Percentiles rank a stretch among this genome's conserved stretches.
Evolutionary conservation across 2,888 invertebrate genomes (phyloP).

Genomic region (Eilema caniola): DNA sequence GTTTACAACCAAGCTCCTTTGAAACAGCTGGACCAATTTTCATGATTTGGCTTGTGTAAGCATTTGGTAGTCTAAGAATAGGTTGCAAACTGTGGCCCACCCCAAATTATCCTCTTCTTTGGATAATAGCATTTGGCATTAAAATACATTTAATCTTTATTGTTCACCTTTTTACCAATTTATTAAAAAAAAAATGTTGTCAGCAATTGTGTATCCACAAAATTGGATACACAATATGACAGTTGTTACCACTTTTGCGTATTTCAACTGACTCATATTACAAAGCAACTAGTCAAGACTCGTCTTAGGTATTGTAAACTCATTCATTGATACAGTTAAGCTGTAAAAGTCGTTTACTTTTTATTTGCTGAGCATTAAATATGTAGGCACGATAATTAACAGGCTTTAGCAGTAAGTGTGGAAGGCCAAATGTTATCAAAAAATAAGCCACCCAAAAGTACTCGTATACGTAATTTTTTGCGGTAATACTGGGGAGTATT

Average conservation of each 20-base stretch:
- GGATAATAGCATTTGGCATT: too few species aligned
- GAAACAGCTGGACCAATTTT: too few species aligned
- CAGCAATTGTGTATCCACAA: not conserved
- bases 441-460: not conserved
- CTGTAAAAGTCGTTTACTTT: not conserved
- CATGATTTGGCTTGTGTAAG: too few species aligned
- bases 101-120: too few species aligned
- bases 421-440: slow-evolving; percentile 10
- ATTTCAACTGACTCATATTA: not conserved
- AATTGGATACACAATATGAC: not conserved
- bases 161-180: too few species aligned
- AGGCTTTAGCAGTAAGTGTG: not conserved
- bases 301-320: not conserved
- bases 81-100: too few species aligned
- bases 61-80: too few species aligned
- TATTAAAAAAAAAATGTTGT: too few species aligned
- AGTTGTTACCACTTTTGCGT: not conserved
- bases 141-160: too few species aligned
- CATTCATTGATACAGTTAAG: slow-evolving; percentile 1
- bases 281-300: not conserved
- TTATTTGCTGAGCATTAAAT: slow-evolving; percentile 2
- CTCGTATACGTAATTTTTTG: not conserved
- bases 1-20: too few species aligned
- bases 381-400: not conserved
- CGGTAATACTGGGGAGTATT: not conserved